Evolutionary conservation across 2,797 vertebrate species (phyloP).

Genomic region (Dermochelys coriacea): DNA sequence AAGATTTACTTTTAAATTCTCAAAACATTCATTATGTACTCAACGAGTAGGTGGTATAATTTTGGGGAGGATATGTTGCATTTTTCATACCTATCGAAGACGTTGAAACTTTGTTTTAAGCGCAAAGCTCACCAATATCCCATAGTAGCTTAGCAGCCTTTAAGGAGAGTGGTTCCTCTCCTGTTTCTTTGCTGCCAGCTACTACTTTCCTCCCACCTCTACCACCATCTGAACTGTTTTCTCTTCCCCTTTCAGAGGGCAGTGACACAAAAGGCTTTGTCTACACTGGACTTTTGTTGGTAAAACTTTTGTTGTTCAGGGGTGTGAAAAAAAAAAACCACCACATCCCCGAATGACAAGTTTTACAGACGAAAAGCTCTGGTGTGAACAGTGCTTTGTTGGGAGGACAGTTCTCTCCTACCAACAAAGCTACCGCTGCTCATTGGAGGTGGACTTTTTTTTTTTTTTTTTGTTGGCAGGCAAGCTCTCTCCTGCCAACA

Average conservation of each 20-base stretch:
- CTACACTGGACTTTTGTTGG: no score
- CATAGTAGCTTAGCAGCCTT: accelerated
- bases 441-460: no score
- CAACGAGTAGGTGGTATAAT: accelerated
- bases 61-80: not conserved
- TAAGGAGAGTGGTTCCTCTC: not conserved
- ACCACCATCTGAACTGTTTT: not conserved
- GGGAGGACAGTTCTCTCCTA: no score
- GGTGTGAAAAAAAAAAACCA: no score
- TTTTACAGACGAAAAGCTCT: no score
- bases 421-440: no score
- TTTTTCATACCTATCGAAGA: not conserved
- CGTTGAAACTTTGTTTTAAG: not conserved
- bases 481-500: no score
- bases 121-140: not conserved
- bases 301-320: no score
- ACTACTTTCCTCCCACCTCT: not conserved
- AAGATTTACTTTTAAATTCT: accelerated
- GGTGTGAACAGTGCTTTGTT: no score
- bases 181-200: not conserved
- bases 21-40: accelerated
- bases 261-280: not conserved
- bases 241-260: not conserved
- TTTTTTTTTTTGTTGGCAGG: no score
- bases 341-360: no score